A percentile compares a stretch with the other conserved stretches of the same genome.
Evolutionary conservation across 2,113 vertebrate genomes (phyloP).

Genomic region (Apteryx mantelli): DNA sequence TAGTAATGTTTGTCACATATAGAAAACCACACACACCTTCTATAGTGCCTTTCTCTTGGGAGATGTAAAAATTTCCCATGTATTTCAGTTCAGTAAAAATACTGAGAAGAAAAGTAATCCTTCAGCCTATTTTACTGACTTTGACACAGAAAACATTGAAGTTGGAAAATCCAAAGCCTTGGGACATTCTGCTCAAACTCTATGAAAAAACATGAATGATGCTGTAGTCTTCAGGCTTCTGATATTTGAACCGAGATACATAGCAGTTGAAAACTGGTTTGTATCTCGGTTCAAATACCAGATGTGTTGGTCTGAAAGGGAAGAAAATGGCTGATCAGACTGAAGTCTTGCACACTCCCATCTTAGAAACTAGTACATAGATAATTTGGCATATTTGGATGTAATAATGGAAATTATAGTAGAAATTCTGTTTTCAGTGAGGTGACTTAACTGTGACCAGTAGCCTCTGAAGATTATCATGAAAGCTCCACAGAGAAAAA

Average conservation of each 20-base stretch:
- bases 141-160: neutral
- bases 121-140: neutral
- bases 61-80: neutral
- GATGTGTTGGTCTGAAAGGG: neutral
- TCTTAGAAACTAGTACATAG: neutral
- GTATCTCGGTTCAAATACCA: neutral
- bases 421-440: neutral
- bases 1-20: neutral
- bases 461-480: neutral
- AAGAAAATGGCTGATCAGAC: neutral
- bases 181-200: neutral
- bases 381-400: neutral
- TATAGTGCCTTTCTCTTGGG: neutral
- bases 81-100: neutral
- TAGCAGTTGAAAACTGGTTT: neutral
- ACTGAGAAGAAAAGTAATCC: neutral
- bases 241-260: neutral
- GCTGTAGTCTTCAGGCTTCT: neutral
- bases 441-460: neutral
- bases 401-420: neutral
- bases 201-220: neutral
- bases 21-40: neutral
- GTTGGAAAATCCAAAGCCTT: neutral
- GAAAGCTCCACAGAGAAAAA: neutral
- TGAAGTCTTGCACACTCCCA: neutral